Conservation (phyloP, 2,797 vertebrate genomes). For the Rachycentron canadum region DNA sequence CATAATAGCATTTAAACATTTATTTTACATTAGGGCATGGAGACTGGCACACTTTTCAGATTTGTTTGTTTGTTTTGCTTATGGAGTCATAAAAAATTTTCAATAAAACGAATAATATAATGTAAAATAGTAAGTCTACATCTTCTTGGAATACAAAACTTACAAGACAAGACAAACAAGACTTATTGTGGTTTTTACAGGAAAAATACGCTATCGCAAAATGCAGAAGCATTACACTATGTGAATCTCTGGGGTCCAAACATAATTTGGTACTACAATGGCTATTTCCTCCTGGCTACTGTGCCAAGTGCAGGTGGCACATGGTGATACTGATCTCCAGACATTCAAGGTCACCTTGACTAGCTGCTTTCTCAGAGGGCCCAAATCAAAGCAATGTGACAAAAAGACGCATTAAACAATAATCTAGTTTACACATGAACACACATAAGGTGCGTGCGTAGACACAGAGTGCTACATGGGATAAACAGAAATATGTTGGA, state of each 20-base stretch:
- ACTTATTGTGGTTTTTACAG: background rate
- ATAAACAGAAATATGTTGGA: background rate
- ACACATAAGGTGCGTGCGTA: background rate
- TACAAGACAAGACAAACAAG: too few species aligned
- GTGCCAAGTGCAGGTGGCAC: constrained; percentile 71
- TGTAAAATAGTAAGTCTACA: background rate
- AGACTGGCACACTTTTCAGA: background rate
- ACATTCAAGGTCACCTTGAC: constrained; percentile 49
- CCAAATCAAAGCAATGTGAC: constrained; percentile 28
- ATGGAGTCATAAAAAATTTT: too few species aligned
- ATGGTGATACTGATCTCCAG: constrained; percentile 29
- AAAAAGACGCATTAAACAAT: background rate
- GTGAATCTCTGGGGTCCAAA: constrained; percentile 48
- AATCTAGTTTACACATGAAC: background rate
- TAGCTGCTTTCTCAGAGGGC: constrained; percentile 13
- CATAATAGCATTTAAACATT: background rate
- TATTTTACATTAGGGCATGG: background rate
- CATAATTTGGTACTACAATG: constrained; percentile 75
- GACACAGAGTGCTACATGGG: background rate
- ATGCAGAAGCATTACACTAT: background rate
- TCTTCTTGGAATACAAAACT: background rate
- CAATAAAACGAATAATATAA: too few species aligned
- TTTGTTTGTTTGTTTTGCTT: too few species aligned
- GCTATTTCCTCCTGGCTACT: constrained; percentile 60
- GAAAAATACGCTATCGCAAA: constrained; percentile 36